These are phyloP conservation scores for Antigone vipio DNA, from an alignment of 2,113 vertebrate species.

Conservation along the genomic window DNA sequence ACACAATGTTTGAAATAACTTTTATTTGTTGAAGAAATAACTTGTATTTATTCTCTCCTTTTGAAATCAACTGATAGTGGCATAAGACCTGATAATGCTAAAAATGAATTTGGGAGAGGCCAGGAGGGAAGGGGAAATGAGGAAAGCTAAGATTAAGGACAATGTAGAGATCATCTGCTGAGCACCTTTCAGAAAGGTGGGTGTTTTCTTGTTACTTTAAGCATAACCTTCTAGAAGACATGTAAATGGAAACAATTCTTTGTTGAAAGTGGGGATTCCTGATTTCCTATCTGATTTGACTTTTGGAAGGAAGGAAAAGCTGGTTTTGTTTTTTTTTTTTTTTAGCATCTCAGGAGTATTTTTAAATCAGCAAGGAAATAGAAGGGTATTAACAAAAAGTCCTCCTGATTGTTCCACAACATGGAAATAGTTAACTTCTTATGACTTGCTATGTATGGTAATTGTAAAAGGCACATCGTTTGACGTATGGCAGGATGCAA, in stretches of 20 bases:
- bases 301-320: background rate
- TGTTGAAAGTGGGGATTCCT: background rate
- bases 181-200: background rate
- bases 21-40: background rate
- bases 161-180: background rate
- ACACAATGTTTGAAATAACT: background rate
- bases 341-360: background rate
- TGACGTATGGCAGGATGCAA: background rate
- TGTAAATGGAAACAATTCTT: background rate
- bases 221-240: background rate
- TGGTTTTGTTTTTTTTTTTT: background rate
- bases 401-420: background rate
- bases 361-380: background rate
- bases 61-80: background rate
- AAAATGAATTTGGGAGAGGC: background rate
- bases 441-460: background rate
- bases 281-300: background rate
- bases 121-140: background rate
- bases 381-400: background rate
- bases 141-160: background rate
- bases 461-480: background rate
- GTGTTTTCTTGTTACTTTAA: background rate
- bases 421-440: constrained; percentile 4
- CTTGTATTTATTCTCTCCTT: background rate
- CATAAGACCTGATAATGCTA: background rate